A percentile compares a stretch with the other conserved stretches of the same genome.
These are phyloP conservation scores for Neodiprion lecontei DNA, from an alignment of 1,140 invertebrate species.

Conservation along the genomic window DNA sequence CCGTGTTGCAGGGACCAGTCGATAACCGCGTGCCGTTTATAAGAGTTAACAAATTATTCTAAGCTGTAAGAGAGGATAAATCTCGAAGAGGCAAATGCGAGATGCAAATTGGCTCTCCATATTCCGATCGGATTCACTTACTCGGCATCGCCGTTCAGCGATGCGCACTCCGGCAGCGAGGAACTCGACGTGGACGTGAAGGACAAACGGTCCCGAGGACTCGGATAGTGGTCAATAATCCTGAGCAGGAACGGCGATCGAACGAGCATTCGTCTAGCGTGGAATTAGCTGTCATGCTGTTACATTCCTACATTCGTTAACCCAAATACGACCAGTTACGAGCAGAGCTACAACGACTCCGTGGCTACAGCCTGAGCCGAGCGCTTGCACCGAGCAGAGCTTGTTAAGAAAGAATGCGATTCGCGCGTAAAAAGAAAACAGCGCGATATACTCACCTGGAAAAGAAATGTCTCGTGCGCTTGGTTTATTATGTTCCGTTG, in stretches of 20 bases:
- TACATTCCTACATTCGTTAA: constrained; percentile 56
- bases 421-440: constrained; percentile 7
- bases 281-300: constrained; percentile 44
- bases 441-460: neutral
- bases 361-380: too few species aligned
- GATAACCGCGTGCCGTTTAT: neutral
- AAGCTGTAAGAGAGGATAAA: constrained; percentile 6
- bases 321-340: constrained; percentile 45
- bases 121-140: constrained; percentile 16
- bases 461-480: neutral
- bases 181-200: constrained; percentile 12
- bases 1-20: too few species aligned
- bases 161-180: neutral
- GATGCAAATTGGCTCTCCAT: constrained; percentile 4
- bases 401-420: constrained; percentile 52
- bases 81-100: constrained; percentile 17
- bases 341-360: constrained; percentile 28
- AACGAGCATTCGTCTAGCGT: constrained; percentile 14
- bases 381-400: constrained; percentile 33
- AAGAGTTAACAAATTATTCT: constrained; percentile 12
- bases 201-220: constrained; percentile 4
- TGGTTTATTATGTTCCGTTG: neutral
- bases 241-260: neutral
- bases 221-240: constrained; percentile 14
- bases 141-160: constrained; percentile 9